Evolutionary conservation across 2,888 invertebrate species (phyloP).

Genomic region (Agelastica alni): DNA sequence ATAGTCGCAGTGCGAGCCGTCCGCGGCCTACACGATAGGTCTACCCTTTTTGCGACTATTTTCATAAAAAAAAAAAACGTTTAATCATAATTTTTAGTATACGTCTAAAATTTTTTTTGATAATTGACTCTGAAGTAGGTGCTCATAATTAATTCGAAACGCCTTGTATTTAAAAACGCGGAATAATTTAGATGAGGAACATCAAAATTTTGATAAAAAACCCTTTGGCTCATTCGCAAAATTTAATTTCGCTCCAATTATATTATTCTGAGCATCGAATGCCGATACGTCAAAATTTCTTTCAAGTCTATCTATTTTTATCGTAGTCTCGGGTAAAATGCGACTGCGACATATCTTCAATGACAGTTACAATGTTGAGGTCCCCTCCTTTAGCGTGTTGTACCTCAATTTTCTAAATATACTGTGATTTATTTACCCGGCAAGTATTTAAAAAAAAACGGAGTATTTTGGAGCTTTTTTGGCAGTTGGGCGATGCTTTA

Average conservation of each 20-base stretch:
- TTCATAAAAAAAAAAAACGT: too few species aligned
- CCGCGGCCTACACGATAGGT: too few species aligned
- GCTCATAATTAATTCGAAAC: too few species aligned
- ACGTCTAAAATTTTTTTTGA: too few species aligned
- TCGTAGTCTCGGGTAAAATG: constrained; percentile 3
- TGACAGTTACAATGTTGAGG: constrained; percentile 14
- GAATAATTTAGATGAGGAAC: too few species aligned
- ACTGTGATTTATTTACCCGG: constrained; percentile 14
- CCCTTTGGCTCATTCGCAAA: too few species aligned
- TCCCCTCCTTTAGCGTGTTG: constrained; percentile 19
- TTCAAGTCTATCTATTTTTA: background rate
- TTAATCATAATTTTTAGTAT: background rate
- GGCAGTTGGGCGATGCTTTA: background rate
- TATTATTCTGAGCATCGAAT: too few species aligned
- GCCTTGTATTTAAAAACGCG: background rate
- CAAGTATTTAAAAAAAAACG: background rate
- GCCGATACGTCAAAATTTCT: background rate
- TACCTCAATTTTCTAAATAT: constrained; percentile 18
- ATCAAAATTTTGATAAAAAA: too few species aligned
- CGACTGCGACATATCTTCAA: constrained; percentile 18
- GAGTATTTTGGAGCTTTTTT: background rate
- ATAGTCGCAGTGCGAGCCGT: too few species aligned
- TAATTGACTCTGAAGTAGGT: too few species aligned
- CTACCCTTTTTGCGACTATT: too few species aligned
- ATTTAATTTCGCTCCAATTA: too few species aligned